Percentiles rank a stretch among this genome's conserved stretches.
Conservation (phyloP, 2,888 invertebrate species). For the Caenorhabditis imperialis region DNA sequence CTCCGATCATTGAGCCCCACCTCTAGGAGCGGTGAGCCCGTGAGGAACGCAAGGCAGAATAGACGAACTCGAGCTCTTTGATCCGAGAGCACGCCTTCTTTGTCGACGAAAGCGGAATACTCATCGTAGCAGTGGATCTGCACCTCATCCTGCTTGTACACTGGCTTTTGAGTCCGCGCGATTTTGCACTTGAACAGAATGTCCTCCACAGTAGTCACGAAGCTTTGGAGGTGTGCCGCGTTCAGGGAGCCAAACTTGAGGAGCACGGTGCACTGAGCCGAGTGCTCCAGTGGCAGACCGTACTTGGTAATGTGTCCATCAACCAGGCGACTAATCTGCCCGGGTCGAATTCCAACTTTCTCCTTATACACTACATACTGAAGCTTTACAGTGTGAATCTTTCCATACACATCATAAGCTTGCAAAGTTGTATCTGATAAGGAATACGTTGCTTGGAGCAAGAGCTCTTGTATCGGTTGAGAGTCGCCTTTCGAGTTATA, state of each 20-base stretch:
- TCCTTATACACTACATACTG: constrained; percentile 99
- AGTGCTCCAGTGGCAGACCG: constrained; percentile 93
- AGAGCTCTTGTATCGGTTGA: constrained; percentile 70
- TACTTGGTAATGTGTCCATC: constrained; percentile 88
- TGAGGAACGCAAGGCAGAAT: constrained; percentile 95
- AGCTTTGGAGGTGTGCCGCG: constrained; percentile 91
- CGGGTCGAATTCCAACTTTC: constrained; percentile 92
- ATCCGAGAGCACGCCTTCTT: constrained; percentile 85
- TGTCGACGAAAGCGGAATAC: constrained; percentile 81
- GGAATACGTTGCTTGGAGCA: constrained; percentile 80
- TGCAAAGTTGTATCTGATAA: constrained; percentile 82
- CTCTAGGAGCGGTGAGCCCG: constrained; percentile 96
- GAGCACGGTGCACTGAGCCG: constrained; percentile 94
- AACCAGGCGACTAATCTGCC: constrained; percentile 67
- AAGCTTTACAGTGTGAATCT: constrained; percentile 96
- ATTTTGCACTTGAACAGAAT: constrained; percentile 89
- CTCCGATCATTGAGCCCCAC: constrained; percentile 92
- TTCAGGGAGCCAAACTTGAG: constrained; percentile 93
- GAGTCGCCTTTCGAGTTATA: constrained; percentile 62
- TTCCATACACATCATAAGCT: constrained; percentile 98
- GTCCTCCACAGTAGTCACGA: constrained; percentile 93
- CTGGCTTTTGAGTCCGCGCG: constrained; percentile 81
- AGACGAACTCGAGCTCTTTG: constrained; percentile 94
- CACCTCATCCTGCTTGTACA: constrained; percentile 93
- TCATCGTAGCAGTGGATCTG: constrained; percentile 80